Evolutionary conservation across 2,113 vertebrate species (phyloP), one percentile per base, ranked within the genome.

Genomic region (Sinocyclocheilus grahami): DNA sequence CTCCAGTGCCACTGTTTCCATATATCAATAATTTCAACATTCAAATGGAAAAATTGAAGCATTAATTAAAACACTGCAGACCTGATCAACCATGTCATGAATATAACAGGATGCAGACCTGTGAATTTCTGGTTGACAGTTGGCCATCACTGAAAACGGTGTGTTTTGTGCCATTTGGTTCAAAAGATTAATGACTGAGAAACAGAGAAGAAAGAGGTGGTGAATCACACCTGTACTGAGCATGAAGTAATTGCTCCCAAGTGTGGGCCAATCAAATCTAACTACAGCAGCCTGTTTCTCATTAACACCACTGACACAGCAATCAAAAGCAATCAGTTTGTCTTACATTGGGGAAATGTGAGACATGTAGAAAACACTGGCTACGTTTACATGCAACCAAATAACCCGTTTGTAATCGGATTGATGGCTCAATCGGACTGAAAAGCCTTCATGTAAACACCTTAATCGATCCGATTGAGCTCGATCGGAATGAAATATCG

Each of bases 281-380:
- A 67, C 67, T n/a, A 33, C 11, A 42, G 42, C 74, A 81, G 33
- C 51, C 48, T 82, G 78, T 71, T 82, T 63, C 82, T 86, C 39
- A 85, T 84, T 82, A 87, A 63, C 82, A 55, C 76, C 82, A 72
- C 51, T 77, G 62, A 78, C 67, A 27, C 30, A 46, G 74, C 75
- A 87, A 62, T 87, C 62, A 87, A 71, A 55, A 13, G 20, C 13
- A 83, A 14, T 78, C 20, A 10, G 72, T 33, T n/a, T 80, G 30
- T 62, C n/a, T 22, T 80, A 63, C 78, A 8, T 24, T 39, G 33
- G 53, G 30, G 53, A 39, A 22, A 37, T 78, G 37, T n/a, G 2
- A 30, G 0, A 30, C 30, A 30, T 30, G 30, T 30, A 30, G 30
- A 33, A 33, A 33, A 33, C 30, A 33, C 30, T 3, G 30, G 30